Conservation (phyloP, 2,888 invertebrate species). For the Aphelenchoides bicaudatus region DNA sequence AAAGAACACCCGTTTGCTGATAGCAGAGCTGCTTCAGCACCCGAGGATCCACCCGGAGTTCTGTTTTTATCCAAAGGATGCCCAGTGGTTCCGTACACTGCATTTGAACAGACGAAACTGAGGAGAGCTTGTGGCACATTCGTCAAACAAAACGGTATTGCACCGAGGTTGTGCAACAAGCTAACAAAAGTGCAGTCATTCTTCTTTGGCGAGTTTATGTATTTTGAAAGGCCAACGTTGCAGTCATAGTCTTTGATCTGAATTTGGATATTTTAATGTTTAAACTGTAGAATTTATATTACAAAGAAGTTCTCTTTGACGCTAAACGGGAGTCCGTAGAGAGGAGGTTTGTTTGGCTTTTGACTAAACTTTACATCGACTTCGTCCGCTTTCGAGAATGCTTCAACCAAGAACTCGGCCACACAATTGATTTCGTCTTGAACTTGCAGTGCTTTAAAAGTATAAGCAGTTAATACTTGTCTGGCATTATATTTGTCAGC, state of each 20-base stretch:
- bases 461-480: slow-evolving; percentile 47
- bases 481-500: slow-evolving; percentile 42
- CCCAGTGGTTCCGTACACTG: slow-evolving; percentile 62
- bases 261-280: not conserved
- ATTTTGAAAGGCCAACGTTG: slow-evolving; percentile 59
- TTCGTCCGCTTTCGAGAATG: slow-evolving; percentile 41
- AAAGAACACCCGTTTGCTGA: slow-evolving; percentile 63
- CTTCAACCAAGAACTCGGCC: slow-evolving; percentile 46
- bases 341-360: slow-evolving; percentile 43
- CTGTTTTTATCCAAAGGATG: slow-evolving; percentile 61
- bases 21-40: slow-evolving; percentile 64
- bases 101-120: slow-evolving; percentile 60
- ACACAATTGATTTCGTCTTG: slow-evolving; percentile 51
- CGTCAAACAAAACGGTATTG: slow-evolving; percentile 64
- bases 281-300: slow-evolving; percentile 5
- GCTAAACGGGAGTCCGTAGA: slow-evolving; percentile 59
- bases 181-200: slow-evolving; percentile 48
- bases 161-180: slow-evolving; percentile 60
- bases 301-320: slow-evolving; percentile 55
- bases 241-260: slow-evolving; percentile 52
- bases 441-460: slow-evolving; percentile 47
- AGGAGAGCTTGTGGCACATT: slow-evolving; percentile 62
- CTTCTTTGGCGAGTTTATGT: slow-evolving; percentile 54
- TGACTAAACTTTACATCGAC: slow-evolving; percentile 39
- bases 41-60: slow-evolving; percentile 64